Base-by-base conservation (phyloP, 2,888 invertebrate genomes). In the Melanchra persicariae region DNA sequence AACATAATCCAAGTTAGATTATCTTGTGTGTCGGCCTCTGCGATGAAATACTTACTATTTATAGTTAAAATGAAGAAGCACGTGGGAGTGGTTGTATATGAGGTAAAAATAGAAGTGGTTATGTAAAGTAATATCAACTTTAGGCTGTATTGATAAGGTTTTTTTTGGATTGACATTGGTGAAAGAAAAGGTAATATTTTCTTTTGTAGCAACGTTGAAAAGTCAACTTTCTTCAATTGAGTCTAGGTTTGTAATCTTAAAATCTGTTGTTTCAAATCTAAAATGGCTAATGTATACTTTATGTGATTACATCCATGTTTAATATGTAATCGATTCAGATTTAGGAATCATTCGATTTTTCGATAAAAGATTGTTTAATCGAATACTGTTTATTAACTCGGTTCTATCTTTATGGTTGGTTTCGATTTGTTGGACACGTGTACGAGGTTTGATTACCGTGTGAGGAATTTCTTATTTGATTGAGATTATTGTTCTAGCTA, bases 301-400 rank as follows among this genome's bases (percentile, higher is more conserved):
- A 86, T 84, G 84, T 83, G 86, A 86, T 85, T 81, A 74, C 78
- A 85, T 85, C 74, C 75, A 76, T 77, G 79, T 85, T 86, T 79
- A 77, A 81, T 83, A 80, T 79, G 73, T 83, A 85, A 86, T 89
- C 87, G 87, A 88, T 83, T 87, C 69, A 84, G 79, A 85, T 89
- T 87, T 87, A 85, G 74, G 84, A 69, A 77, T 76, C 66, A 79
- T 85, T 79, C 65, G 77, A 82, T 80, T 66, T 70, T 70, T 73
- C 24, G 79, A 77, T 85, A 83, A 77, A 82, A 74, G 51, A 74
- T 79, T 82, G 77, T 82, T 84, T 75, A 75, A 79, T 81, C 84
- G 73, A 74, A 83, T 74, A 73, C 47, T 61, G 62, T 84, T 77
- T 84, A 82, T 75, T 75, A 77, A 79, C 60, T 81, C 24, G 52